Evolutionary conservation across 2,113 vertebrate genomes (phyloP).

Genomic region (Actenoides hombroni): DNA sequence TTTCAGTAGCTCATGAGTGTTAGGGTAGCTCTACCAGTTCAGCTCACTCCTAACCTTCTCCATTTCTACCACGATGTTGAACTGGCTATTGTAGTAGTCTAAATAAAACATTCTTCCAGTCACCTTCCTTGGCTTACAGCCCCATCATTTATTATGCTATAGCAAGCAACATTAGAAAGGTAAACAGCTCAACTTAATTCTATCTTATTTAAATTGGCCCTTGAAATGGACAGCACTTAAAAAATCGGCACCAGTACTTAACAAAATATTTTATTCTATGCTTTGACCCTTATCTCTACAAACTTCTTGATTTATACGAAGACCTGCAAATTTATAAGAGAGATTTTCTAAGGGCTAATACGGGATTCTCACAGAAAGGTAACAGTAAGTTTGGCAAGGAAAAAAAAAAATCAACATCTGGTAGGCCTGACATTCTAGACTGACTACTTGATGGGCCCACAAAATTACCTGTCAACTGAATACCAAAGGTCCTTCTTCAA

Average conservation of each 20-base stretch:
- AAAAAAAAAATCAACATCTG: not conserved
- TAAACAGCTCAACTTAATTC: slow-evolving; percentile 38
- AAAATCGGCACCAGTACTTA: not conserved
- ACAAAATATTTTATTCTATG: slow-evolving; percentile 1
- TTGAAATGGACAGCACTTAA: not conserved
- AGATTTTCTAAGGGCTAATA: not conserved
- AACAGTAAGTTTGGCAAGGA: not conserved
- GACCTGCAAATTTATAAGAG: not conserved
- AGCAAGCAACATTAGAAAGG: slow-evolving; percentile 11
- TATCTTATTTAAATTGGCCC: slow-evolving; percentile 36
- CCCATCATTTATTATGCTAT: slow-evolving; percentile 33
- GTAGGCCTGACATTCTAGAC: not conserved
- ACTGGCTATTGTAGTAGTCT: slow-evolving; percentile 55
- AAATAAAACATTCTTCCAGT: slow-evolving; percentile 60
- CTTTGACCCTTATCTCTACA: not conserved
- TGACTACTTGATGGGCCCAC: not conserved
- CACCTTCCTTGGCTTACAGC: slow-evolving; percentile 22
- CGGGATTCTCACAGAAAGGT: not conserved
- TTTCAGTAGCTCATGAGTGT: not conserved
- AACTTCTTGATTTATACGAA: not conserved
- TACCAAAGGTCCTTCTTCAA: not conserved
- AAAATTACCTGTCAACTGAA: not conserved
- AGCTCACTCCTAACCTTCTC: not conserved
- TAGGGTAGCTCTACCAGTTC: not conserved
- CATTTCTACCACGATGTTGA: slow-evolving; percentile 16